Evolutionary conservation across 1,140 invertebrate species (phyloP).

Genomic region (Drosophila nebulosa): DNA sequence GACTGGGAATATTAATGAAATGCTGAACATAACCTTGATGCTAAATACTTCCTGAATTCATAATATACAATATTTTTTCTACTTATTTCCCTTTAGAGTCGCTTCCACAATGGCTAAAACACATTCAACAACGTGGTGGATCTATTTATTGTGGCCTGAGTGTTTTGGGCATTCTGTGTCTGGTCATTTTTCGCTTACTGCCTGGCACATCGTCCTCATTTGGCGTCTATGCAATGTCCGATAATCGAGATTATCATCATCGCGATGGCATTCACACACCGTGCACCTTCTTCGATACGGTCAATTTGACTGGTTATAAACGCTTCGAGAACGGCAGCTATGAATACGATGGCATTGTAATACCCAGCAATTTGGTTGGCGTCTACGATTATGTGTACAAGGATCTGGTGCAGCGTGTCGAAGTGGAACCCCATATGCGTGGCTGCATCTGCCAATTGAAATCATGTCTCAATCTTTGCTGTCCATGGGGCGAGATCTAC

Average conservation of each 20-base stretch:
- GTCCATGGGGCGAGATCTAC: slow-evolving; percentile 62
- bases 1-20: background rate
- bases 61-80: background rate
- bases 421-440: slow-evolving; percentile 56
- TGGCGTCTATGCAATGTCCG: slow-evolving; percentile 44
- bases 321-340: slow-evolving; percentile 65
- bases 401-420: slow-evolving; percentile 48
- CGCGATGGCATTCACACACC: slow-evolving; percentile 63
- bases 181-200: slow-evolving; percentile 49
- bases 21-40: background rate
- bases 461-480: slow-evolving; percentile 72
- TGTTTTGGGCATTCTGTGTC: slow-evolving; percentile 38
- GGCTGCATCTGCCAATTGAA: slow-evolving; percentile 75
- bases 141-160: slow-evolving; percentile 58
- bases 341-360: slow-evolving; percentile 55
- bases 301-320: slow-evolving; percentile 59
- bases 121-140: slow-evolving; percentile 36
- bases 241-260: slow-evolving; percentile 42
- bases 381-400: slow-evolving; percentile 64
- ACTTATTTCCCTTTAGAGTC: background rate
- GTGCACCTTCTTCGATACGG: slow-evolving; percentile 73
- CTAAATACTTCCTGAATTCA: background rate
- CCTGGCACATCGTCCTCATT: slow-evolving; percentile 43
- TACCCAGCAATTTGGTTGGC: slow-evolving; percentile 61
- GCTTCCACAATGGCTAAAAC: slow-evolving; percentile 38